Conservation (phyloP, 1,140 invertebrate genomes). For the Drosophila punjabiensis region DNA sequence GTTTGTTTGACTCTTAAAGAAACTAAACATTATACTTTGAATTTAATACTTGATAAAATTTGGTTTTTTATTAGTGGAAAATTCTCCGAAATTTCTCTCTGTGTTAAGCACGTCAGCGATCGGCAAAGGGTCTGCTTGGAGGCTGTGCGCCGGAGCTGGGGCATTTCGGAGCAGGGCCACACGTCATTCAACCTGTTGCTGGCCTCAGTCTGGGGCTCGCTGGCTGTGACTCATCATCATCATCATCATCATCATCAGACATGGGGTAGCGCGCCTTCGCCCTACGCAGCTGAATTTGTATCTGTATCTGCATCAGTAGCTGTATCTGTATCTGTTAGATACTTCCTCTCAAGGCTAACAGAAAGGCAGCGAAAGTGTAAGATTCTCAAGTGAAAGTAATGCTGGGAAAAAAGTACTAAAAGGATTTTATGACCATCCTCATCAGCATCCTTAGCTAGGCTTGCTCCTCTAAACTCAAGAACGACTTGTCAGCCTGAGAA, state of each 20-base stretch:
- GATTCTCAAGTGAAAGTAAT: conserved; percentile 15
- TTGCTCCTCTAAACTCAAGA: not conserved
- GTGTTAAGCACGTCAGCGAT: not conserved
- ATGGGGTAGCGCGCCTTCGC: conserved; percentile 39
- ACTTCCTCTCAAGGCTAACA: too few species aligned
- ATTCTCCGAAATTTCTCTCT: not conserved
- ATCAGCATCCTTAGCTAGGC: not conserved
- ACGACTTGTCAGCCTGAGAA: not conserved
- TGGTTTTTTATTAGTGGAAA: accelerated
- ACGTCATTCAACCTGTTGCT: conserved; percentile 65
- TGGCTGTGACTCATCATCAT: conserved; percentile 40
- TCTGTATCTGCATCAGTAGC: not conserved
- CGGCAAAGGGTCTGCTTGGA: conserved; percentile 8
- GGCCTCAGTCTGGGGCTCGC: conserved; percentile 11
- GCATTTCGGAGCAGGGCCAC: conserved; percentile 6
- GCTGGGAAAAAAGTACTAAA: too few species aligned
- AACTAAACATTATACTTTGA: not conserved
- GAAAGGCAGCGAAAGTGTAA: not conserved
- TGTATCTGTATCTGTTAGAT: conserved; percentile 17
- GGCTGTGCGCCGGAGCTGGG: conserved; percentile 1
- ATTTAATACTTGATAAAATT: accelerated
- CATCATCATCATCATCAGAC: too few species aligned
- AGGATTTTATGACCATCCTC: not conserved
- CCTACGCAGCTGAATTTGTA: conserved; percentile 9
- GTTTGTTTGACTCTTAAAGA: too few species aligned